Conservation (phyloP, 2,888 invertebrate genomes). For the Noctua janthina region DNA sequence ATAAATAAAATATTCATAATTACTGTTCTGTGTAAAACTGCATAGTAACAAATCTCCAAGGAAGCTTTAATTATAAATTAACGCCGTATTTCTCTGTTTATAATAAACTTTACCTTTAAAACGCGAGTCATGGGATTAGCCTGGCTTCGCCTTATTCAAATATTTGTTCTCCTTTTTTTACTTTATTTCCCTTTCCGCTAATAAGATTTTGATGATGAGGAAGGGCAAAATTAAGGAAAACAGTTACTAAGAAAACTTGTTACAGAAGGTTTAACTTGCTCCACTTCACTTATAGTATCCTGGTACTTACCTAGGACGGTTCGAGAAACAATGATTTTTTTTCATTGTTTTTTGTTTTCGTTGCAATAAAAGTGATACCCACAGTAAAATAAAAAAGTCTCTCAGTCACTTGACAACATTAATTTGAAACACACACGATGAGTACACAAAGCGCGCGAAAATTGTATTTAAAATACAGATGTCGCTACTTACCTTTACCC, state of each 20-base stretch:
- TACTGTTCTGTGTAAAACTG: constrained; percentile 16
- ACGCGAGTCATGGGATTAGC: constrained; percentile 35
- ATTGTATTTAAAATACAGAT: constrained; percentile 3
- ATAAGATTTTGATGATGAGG: constrained; percentile 31
- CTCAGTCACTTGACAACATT: neutral
- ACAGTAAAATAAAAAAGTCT: neutral
- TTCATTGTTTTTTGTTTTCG: neutral
- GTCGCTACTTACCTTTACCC: constrained; percentile 6
- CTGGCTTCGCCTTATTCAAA: constrained; percentile 18
- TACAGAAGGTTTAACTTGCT: neutral
- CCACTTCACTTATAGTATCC: neutral
- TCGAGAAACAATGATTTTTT: neutral
- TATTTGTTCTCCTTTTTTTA: constrained; percentile 37
- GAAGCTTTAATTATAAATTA: constrained; percentile 38
- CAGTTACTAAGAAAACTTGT: neutral
- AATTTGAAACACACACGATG: neutral
- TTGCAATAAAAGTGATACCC: neutral
- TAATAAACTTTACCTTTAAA: constrained; percentile 28
- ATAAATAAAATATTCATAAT: neutral
- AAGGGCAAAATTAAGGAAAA: constrained; percentile 13
- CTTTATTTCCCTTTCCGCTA: constrained; percentile 20
- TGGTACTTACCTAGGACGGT: neutral
- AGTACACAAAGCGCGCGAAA: neutral
- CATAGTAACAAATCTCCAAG: constrained; percentile 13
- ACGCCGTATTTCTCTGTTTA: constrained; percentile 36